Conservation (phyloP, 2,113 vertebrate genomes). For the Lamprologus speciosus region DNA sequence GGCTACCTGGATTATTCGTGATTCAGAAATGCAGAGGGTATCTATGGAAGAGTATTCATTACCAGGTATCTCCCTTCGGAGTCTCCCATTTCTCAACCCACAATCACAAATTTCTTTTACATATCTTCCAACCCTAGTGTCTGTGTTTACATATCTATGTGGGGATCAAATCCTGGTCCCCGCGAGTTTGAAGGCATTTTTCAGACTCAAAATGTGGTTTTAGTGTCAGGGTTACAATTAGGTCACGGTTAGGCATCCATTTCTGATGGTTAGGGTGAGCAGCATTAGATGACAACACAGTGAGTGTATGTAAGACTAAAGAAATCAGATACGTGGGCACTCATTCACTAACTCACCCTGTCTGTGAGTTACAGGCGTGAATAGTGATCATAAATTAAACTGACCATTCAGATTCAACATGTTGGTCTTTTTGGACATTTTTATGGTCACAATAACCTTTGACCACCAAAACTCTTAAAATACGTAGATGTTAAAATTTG, state of each 20-base stretch:
- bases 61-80: too few relatives aligned
- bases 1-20: too few relatives aligned
- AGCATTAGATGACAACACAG: background rate
- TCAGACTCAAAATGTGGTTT: background rate
- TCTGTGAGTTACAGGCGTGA: background rate
- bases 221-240: background rate
- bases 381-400: background rate
- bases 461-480: background rate
- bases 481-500: background rate
- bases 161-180: background rate
- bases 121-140: background rate
- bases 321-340: background rate
- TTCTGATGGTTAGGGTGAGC: background rate
- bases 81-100: too few relatives aligned
- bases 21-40: too few relatives aligned
- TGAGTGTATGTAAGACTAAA: background rate
- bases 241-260: fast-evolving
- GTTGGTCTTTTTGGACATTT: background rate
- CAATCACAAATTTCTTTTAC: background rate
- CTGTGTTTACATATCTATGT: background rate
- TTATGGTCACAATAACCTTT: background rate
- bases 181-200: fast-evolving
- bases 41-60: too few relatives aligned
- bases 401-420: background rate
- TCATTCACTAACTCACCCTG: background rate